Evolutionary conservation across 1,140 invertebrate genomes (phyloP).

Genomic region (Rhizoglyphus robini): DNA sequence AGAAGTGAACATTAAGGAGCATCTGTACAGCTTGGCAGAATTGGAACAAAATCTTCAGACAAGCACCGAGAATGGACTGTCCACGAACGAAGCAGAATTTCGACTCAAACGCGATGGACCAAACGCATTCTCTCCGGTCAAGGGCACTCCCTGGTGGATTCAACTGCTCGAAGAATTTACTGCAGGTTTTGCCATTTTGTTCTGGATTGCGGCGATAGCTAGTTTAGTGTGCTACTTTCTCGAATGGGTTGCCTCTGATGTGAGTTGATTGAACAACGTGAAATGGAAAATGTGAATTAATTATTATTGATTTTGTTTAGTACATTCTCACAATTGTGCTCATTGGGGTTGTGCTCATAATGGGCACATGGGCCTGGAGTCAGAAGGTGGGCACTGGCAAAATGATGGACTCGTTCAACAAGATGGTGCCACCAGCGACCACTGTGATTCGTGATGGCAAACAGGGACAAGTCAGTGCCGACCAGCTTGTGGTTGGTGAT

Average conservation of each 20-base stretch:
- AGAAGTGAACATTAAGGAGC: too few relatives aligned
- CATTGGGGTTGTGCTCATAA: constrained; percentile 31
- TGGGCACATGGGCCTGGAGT: constrained; percentile 33
- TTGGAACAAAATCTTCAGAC: constrained; percentile 5
- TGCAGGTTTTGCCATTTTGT: constrained; percentile 17
- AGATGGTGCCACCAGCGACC: constrained; percentile 49
- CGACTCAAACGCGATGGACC: too few relatives aligned
- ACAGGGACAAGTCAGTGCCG: constrained; percentile 71
- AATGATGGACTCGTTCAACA: constrained; percentile 26
- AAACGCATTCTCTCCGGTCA: constrained; percentile 11
- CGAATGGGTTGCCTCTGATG: not conserved
- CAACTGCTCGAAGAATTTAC: not conserved
- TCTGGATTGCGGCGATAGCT: constrained; percentile 31
- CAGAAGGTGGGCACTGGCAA: constrained; percentile 31
- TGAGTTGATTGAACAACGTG: not conserved
- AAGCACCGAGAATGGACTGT: constrained; percentile 2
- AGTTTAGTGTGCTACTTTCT: not conserved
- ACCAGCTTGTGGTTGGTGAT: constrained; percentile 57
- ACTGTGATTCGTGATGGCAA: constrained; percentile 84
- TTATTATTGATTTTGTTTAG: constrained; percentile 26
- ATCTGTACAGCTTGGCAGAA: not conserved
- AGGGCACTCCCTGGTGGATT: not conserved
- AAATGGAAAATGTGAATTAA: not conserved
- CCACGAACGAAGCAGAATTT: constrained; percentile 3
- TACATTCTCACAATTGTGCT: constrained; percentile 29